Conservation (phyloP, 2,113 vertebrate genomes). For the Oncorhynchus kisutch region DNA sequence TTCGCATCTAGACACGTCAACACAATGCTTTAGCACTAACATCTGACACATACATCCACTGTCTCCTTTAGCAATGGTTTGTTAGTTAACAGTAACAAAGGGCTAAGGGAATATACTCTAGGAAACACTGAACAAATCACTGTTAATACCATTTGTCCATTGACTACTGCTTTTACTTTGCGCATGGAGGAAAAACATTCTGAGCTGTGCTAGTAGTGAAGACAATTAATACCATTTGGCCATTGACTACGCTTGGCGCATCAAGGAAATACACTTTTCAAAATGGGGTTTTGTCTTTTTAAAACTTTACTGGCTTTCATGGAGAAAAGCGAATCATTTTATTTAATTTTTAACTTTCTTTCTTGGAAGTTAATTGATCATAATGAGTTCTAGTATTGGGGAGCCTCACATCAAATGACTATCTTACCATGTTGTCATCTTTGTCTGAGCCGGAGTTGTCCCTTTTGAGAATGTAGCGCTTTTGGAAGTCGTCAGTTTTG, state of each 20-base stretch:
- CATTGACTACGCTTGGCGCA: not conserved
- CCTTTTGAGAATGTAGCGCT: conserved; percentile 98
- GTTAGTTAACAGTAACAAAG: not conserved
- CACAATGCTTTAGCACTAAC: not conserved
- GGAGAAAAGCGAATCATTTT: not conserved
- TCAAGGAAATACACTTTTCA: conserved; percentile 53
- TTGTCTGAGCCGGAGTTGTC: conserved; percentile 98
- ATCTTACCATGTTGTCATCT: conserved; percentile 89
- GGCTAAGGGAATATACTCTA: too few species aligned
- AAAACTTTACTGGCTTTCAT: not conserved
- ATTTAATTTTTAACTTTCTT: not conserved
- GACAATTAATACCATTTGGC: not conserved
- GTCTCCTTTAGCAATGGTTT: not conserved
- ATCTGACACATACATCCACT: too few species aligned
- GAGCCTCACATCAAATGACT: not conserved
- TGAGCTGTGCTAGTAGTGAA: not conserved
- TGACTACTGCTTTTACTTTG: not conserved
- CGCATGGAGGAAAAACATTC: conserved; percentile 25
- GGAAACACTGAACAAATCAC: not conserved
- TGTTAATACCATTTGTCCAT: not conserved
- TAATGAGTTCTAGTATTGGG: not conserved
- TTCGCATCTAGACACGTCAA: conserved; percentile 83
- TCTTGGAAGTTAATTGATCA: not conserved
- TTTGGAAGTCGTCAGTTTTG: conserved; percentile 95
- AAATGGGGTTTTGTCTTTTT: not conserved